Conservation (phyloP, 2,888 invertebrate genomes). For the Gasteruption jaculator region DNA sequence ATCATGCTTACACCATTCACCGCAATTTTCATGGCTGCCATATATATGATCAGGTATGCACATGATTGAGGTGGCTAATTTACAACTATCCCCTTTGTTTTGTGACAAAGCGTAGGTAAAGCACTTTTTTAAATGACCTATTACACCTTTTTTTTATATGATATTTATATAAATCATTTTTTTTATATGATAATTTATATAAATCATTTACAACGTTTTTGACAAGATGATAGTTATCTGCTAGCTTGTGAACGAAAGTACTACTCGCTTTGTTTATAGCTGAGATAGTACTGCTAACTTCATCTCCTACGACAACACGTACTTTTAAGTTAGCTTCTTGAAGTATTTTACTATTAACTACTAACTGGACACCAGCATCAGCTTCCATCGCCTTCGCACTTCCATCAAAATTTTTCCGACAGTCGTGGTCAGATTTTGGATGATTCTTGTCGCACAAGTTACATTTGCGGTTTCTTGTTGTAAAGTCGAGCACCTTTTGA, state of each 20-base stretch:
- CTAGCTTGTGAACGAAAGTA: constrained; percentile 21
- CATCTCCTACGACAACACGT: constrained; percentile 28
- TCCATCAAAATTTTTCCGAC: constrained; percentile 29
- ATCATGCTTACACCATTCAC: constrained; percentile 20
- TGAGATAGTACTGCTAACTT: constrained; percentile 29
- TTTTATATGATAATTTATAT: constrained; percentile 16
- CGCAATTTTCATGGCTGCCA: constrained; percentile 22
- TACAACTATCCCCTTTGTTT: constrained; percentile 20
- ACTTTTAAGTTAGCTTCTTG: constrained; percentile 22
- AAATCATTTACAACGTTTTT: constrained; percentile 25
- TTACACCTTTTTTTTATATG: no score
- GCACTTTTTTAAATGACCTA: constrained; percentile 24
- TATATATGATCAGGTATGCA: constrained; percentile 21
- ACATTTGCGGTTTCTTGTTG: constrained; percentile 27
- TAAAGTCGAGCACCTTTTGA: constrained; percentile 27
- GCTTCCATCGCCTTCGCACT: constrained; percentile 37
- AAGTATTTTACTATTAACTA: constrained; percentile 24
- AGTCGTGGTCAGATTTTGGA: constrained; percentile 28
- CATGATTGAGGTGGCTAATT: constrained; percentile 10
- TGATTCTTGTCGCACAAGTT: constrained; percentile 23
- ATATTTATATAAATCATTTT: constrained; percentile 21
- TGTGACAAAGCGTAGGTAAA: constrained; percentile 18
- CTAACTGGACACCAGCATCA: constrained; percentile 24
- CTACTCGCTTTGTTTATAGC: constrained; percentile 21
- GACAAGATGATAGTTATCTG: constrained; percentile 24